Conservation (phyloP, 2,797 vertebrate genomes). For the Rhadinocentrus ornatus region DNA sequence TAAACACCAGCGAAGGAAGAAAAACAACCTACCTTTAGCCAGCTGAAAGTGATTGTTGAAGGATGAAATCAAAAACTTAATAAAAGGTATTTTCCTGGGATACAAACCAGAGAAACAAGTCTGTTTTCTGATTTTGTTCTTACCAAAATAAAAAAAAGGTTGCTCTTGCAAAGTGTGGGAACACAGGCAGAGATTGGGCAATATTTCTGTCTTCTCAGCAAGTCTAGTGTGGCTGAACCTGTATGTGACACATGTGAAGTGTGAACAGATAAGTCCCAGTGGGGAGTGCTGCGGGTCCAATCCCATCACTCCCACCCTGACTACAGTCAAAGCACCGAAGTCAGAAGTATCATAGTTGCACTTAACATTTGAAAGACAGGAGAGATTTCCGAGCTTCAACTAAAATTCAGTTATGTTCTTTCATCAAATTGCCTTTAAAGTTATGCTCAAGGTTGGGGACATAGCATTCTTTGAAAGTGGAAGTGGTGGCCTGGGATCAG, state of each 20-base stretch:
- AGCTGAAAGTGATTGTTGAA: slow-evolving; percentile 23
- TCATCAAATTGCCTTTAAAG: slow-evolving; percentile 27
- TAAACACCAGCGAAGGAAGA: slow-evolving; percentile 6
- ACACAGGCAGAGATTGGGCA: slow-evolving; percentile 22
- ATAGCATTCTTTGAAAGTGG: slow-evolving; percentile 54
- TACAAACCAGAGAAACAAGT: slow-evolving; percentile 18
- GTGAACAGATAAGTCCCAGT: slow-evolving; percentile 23
- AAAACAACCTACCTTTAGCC: slow-evolving; percentile 30
- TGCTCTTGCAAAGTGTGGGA: slow-evolving; percentile 36
- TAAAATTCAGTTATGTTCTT: slow-evolving; percentile 20
- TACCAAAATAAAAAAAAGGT: slow-evolving; percentile 13
- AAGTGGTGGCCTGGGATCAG: slow-evolving; percentile 54
- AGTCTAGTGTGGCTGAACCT: slow-evolving; percentile 44
- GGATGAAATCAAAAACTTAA: slow-evolving; percentile 24
- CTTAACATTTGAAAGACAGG: neutral
- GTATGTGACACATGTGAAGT: slow-evolving; percentile 36
- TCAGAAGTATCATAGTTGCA: neutral
- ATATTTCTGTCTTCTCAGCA: slow-evolving; percentile 54
- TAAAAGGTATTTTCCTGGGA: slow-evolving; percentile 9
- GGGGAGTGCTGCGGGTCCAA: slow-evolving; percentile 40
- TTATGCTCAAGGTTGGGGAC: slow-evolving; percentile 49
- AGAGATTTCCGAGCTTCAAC: neutral
- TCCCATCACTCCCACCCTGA: slow-evolving; percentile 1
- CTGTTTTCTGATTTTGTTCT: slow-evolving; percentile 40
- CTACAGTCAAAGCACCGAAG: slow-evolving; percentile 9